A percentile compares a stretch with the other conserved stretches of the same genome.
These are phyloP conservation scores for Tachyglossus aculeatus DNA, from an alignment of 2,797 vertebrate genomes.

Conservation along the genomic window DNA sequence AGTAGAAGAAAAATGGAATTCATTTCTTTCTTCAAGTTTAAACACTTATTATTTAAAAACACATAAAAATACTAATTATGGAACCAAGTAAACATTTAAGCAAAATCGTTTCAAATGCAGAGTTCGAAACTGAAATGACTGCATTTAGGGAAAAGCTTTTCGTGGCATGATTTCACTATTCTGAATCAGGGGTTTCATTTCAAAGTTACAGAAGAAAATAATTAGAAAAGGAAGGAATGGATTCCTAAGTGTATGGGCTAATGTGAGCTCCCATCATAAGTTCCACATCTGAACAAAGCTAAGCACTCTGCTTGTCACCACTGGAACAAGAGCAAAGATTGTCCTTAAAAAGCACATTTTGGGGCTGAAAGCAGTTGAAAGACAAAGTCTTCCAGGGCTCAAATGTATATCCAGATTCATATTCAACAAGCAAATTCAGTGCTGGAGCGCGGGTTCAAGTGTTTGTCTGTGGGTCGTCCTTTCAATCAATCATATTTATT, in stretches of 20 bases:
- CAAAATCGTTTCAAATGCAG: conserved; percentile 22
- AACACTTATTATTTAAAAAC: conserved; percentile 52
- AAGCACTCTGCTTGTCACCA: conserved; percentile 22
- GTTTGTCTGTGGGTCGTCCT: no score
- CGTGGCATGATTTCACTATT: conserved; percentile 14
- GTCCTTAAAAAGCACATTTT: conserved; percentile 10
- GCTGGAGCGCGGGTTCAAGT: no score
- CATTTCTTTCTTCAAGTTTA: conserved; percentile 48
- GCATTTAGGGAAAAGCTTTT: conserved; percentile 15
- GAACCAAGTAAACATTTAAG: conserved; percentile 24
- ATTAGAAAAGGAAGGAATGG: conserved; percentile 23
- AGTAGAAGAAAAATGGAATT: conserved; percentile 38
- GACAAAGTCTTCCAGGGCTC: no score
- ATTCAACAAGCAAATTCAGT: no score
- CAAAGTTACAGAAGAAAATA: conserved; percentile 38
- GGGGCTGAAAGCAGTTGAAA: neutral
- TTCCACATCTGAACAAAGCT: conserved; percentile 1
- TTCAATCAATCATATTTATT: no score
- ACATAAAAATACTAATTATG: conserved; percentile 40
- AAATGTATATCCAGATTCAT: no score
- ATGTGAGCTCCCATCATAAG: neutral
- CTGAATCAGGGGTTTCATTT: conserved; percentile 16
- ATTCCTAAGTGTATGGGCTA: conserved; percentile 8
- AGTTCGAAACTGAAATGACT: conserved; percentile 22
- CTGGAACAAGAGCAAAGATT: conserved; percentile 9